Percentiles rank a stretch among this genome's conserved stretches.
Evolutionary conservation across 2,113 vertebrate genomes (phyloP).

Genomic region (Pseudorhombus dupliciocellatus): DNA sequence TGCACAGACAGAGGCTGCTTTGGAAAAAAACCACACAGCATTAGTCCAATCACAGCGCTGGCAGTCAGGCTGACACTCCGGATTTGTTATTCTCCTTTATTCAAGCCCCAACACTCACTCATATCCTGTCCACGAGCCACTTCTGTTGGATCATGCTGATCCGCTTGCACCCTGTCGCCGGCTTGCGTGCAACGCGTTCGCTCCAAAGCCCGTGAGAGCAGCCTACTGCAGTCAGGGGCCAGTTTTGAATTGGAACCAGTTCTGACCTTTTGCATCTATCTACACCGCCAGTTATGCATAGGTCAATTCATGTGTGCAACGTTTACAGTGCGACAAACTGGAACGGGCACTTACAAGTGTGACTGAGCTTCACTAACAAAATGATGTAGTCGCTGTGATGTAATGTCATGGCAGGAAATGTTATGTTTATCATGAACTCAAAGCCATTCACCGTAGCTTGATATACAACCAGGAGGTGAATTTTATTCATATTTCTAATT

Average conservation of each 20-base stretch:
- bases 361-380: not conserved
- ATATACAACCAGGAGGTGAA: no score
- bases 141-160: conserved; percentile 55
- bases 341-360: conserved; percentile 9
- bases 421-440: no score
- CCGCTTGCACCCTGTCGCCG: conserved; percentile 38
- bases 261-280: conserved; percentile 3
- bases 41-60: conserved; percentile 76
- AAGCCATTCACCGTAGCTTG: no score
- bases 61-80: conserved; percentile 74
- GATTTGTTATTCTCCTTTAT: conserved; percentile 71
- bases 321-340: conserved; percentile 4
- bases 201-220: conserved; percentile 18
- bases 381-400: not conserved
- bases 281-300: not conserved
- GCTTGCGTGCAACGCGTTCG: conserved; percentile 13
- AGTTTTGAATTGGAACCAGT: not conserved
- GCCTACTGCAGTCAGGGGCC: not conserved
- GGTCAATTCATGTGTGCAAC: not conserved
- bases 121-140: conserved; percentile 56
- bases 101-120: conserved; percentile 56
- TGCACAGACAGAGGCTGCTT: conserved; percentile 57
- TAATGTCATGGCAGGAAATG: not conserved
- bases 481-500: no score
- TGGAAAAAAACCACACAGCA: conserved; percentile 57